Evolutionary conservation across 2,888 invertebrate species (phyloP), one percentile per base, ranked within the genome.

Genomic region (Petrolisthes cinctipes): DNA sequence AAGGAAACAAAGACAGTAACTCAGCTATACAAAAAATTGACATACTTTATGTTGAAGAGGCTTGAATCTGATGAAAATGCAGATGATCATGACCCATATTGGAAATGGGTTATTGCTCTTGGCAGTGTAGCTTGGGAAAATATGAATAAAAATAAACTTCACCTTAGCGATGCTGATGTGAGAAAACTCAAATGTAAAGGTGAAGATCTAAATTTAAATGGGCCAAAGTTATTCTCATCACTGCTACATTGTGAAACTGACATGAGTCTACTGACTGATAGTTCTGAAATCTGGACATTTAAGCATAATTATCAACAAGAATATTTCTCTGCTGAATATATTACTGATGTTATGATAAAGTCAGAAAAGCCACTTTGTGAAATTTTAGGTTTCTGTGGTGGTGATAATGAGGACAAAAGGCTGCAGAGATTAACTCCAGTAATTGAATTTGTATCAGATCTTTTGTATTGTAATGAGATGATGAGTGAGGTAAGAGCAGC

Each of bases 361-460:
- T 20, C 20, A 57, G 51, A 73, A 7, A 5, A 14, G 23, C n/a
- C 84, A n/a, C 78, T 84, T 23, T 14, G 6, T 5, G 14, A 61
- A n/a, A 84, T 84, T 61, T 53, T 84, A 51, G 78, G 76, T 61
- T 51, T 84, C 5, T 20, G 17, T 82, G 51, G 51, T 20, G 20
- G 75, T 14, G 14, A 51, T 17, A 51, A 78, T 23, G 78, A 78
- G n/a, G 61, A 78, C 5, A 84, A 78, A 56, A 66, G 66, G 20
- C n/a, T 84, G 20, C 84, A 84, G 54, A 84, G 84, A 76, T 84
- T 84, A 23, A 53, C 78, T 17, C 84, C 23, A 78, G 84, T 84
- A 17, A 78, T 84, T 78, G 78, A 84, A 51, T 84, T 84, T 6
- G 66, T 84, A 51, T 57, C 76, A 51, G 84, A 56, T 61, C 78